Evolutionary conservation across 1,140 invertebrate species (phyloP), one percentile per base, ranked within the genome.

Genomic region (Ericerus pela): DNA sequence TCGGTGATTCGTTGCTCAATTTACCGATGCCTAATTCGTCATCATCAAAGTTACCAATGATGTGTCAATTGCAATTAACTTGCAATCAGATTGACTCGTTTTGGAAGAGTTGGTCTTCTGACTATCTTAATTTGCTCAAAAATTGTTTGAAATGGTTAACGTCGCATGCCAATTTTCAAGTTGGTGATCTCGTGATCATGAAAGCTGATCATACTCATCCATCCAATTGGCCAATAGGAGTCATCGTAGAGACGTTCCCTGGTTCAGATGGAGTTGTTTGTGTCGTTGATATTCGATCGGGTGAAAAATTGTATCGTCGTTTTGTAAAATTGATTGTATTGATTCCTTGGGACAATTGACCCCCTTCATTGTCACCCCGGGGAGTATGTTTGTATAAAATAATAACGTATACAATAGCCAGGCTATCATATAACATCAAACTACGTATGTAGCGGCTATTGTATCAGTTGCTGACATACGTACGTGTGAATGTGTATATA

Each of bases 91-190:
- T 38, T 22, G 63, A 69, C 55, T 51, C 64, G 43, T 66, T 69
- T 53, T 69, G 65, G 67, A 22, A 58, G 16, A 38, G 59, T 31
- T 69, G 65, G 66, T 26, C 27, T 10, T 56, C 24, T 22, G 69
- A 71, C 41, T 70, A 71, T 56, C 14, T 70, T 0, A 52, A 54
- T 20, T 41, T 59, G 28, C 55, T 70, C 1, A 61, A 63, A 26
- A 20, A 58, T 24, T 29, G 63, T 4, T 26, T 14, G 16, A 67
- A 67, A 54, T 67, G 65, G 65, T 29, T 26, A 43, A 33, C 12
- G 12, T n/a, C 11, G 26, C 6, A 8, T 8, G 8, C 52, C 53
- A 56, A 56, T 53, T 53, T 56, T 6, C 5, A 22, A 53, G n/a
- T 38, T 10, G 37, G 37, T 12, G 12, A 18, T 6, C 30, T 56